A percentile compares a stretch with the other conserved stretches of the same genome.
Evolutionary conservation across 2,797 vertebrate genomes (phyloP).

Genomic region (Lithobates sylvaticus): DNA sequence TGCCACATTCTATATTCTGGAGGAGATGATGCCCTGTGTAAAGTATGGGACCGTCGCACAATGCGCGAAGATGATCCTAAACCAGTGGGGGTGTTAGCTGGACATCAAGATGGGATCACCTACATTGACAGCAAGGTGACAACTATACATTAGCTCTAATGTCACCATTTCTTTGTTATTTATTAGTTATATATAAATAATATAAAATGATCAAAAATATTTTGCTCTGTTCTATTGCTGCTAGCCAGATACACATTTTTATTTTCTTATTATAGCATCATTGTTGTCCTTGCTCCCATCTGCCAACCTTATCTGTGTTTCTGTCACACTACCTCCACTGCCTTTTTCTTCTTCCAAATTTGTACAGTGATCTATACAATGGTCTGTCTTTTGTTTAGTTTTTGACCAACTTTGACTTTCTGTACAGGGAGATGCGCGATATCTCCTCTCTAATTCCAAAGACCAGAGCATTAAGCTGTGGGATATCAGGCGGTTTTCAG

Average conservation of each 20-base stretch:
- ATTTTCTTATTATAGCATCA: no score
- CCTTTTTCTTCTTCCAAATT: neutral
- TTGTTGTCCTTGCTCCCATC: neutral
- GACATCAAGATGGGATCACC: slow-evolving; percentile 93
- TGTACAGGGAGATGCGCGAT: slow-evolving; percentile 88
- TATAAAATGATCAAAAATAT: neutral
- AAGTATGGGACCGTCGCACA: slow-evolving; percentile 93
- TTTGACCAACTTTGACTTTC: no score
- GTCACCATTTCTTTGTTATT: neutral
- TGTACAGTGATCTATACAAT: neutral
- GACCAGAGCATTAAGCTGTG: slow-evolving; percentile 96
- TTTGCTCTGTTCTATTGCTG: neutral
- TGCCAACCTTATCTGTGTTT: neutral
- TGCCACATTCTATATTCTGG: slow-evolving; percentile 93
- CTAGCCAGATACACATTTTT: neutral
- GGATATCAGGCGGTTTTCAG: slow-evolving; percentile 91
- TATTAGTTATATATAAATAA: neutral
- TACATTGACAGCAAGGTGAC: slow-evolving; percentile 94
- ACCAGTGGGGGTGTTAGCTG: slow-evolving; percentile 90
- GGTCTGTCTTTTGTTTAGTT: no score
- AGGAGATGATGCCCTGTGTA: slow-evolving; percentile 91
- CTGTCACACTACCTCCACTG: neutral
- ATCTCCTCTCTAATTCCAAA: slow-evolving; percentile 94
- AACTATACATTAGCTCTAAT: neutral
- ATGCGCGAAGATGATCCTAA: slow-evolving; percentile 89